Percentiles rank a stretch among this genome's conserved stretches.
These are phyloP conservation scores for Sinocyclocheilus anshuiensis DNA, from an alignment of 2,113 vertebrate species.

Conservation along the genomic window DNA sequence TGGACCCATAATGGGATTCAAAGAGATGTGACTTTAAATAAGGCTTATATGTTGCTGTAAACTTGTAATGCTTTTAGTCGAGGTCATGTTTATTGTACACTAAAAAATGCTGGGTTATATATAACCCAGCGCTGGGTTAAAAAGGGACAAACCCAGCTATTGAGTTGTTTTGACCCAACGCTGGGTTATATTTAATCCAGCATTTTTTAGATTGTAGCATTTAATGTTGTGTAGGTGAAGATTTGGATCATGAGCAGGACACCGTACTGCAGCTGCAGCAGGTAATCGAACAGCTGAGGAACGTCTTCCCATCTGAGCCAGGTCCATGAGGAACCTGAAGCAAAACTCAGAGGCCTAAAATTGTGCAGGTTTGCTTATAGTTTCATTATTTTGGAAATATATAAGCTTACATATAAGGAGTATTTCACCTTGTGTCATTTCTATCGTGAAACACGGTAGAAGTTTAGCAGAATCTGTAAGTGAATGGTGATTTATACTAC, in stretches of 20 bases:
- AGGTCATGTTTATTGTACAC: neutral
- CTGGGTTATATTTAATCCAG: too few species aligned
- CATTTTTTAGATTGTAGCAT: neutral
- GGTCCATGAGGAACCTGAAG: conserved; percentile 61
- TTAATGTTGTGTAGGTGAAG: conserved; percentile 76
- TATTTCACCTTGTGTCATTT: neutral
- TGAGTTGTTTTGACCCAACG: too few species aligned
- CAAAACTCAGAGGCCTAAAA: neutral
- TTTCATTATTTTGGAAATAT: neutral
- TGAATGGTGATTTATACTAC: neutral
- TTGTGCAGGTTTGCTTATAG: conserved; percentile 15
- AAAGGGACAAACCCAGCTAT: too few species aligned
- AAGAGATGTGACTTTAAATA: neutral
- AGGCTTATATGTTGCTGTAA: neutral
- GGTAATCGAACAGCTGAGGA: conserved; percentile 95
- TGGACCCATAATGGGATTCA: neutral
- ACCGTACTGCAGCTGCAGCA: conserved; percentile 94
- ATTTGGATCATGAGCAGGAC: conserved; percentile 84
- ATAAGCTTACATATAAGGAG: neutral
- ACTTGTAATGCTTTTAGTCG: neutral
- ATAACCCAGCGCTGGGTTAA: too few species aligned
- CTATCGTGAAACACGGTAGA: neutral
- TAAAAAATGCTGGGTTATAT: too few species aligned
- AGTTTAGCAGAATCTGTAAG: neutral
- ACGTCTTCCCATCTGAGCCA: conserved; percentile 86